Percentiles rank a stretch among this genome's conserved stretches.
phyloP scores from a whole-genome alignment of 2,113 vertebrate species.

The Platanista minor region DNA sequence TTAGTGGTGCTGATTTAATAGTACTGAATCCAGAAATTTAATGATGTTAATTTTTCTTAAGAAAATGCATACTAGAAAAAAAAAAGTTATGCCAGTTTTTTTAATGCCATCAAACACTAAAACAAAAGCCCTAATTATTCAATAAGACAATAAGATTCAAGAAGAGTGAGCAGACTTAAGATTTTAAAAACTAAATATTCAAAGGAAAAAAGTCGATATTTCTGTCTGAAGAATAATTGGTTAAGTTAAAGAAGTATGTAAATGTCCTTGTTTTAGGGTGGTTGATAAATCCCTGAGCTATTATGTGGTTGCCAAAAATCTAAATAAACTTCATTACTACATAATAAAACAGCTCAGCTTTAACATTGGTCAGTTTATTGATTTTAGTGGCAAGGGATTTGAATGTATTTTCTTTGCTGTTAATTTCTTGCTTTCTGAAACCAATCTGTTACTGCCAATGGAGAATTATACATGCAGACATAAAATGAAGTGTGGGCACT shows the following conservation, averaged over 20 bases:
- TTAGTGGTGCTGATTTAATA: background rate
- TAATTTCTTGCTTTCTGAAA: slow-evolving; percentile 70
- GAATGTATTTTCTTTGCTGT: slow-evolving; percentile 38
- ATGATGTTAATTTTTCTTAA: background rate
- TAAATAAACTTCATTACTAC: slow-evolving; percentile 67
- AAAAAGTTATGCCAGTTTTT: background rate
- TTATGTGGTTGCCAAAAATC: slow-evolving; percentile 58
- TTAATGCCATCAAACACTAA: background rate
- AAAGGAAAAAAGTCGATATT: slow-evolving; percentile 3
- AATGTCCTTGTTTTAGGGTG: slow-evolving; percentile 38
- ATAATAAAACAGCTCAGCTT: slow-evolving; percentile 70
- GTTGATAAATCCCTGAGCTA: slow-evolving; percentile 50
- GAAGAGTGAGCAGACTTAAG: background rate
- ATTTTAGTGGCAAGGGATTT: slow-evolving; percentile 66
- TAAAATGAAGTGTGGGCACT: slow-evolving; percentile 58
- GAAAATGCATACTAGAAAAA: background rate
- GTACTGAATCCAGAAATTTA: background rate
- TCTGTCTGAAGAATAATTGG: slow-evolving; percentile 43
- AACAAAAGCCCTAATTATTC: slow-evolving; percentile 17
- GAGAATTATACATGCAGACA: slow-evolving; percentile 66
- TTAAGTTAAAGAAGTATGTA: slow-evolving; percentile 44
- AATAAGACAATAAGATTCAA: background rate
- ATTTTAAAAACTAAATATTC: background rate
- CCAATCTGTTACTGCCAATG: slow-evolving; percentile 51
- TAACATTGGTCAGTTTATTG: slow-evolving; percentile 72